A percentile compares a stretch with the other conserved stretches of the same genome.
phyloP scores from a whole-genome alignment of 2,888 invertebrate species.

The Dinocampus coccinellae region DNA sequence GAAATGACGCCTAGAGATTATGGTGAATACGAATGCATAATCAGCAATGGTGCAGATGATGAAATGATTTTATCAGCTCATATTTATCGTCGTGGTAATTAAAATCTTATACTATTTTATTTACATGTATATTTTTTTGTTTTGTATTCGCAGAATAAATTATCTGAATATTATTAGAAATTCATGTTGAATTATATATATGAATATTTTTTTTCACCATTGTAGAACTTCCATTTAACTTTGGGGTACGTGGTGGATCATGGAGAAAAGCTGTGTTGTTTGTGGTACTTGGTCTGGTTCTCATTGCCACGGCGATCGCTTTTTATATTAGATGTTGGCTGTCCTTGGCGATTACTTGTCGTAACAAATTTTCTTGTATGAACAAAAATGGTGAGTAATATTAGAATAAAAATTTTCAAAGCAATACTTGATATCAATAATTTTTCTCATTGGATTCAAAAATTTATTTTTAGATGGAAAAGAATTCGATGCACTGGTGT shows the following conservation, averaged over 20 bases:
- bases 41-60: slow-evolving; percentile 73
- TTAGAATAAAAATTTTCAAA: background rate
- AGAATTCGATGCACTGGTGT: slow-evolving; percentile 77
- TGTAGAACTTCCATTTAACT: slow-evolving; percentile 59
- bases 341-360: slow-evolving; percentile 69
- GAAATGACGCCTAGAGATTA: slow-evolving; percentile 76
- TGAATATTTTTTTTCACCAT: background rate
- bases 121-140: background rate
- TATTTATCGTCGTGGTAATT: slow-evolving; percentile 63
- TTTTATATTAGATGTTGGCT: slow-evolving; percentile 73
- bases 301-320: slow-evolving; percentile 70
- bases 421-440: background rate
- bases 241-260: slow-evolving; percentile 64
- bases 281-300: slow-evolving; percentile 70
- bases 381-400: slow-evolving; percentile 68
- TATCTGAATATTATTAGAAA: background rate
- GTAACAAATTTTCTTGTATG: slow-evolving; percentile 70
- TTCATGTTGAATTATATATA: background rate
- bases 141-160: background rate
- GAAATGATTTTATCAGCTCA: slow-evolving; percentile 67
- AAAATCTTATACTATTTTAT: slow-evolving; percentile 7
- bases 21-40: slow-evolving; percentile 79
- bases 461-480: slow-evolving; percentile 70
- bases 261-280: slow-evolving; percentile 74
- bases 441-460: slow-evolving; percentile 2